Evolutionary conservation across 1,140 invertebrate species (phyloP).

Genomic region (Drosophila orosa): DNA sequence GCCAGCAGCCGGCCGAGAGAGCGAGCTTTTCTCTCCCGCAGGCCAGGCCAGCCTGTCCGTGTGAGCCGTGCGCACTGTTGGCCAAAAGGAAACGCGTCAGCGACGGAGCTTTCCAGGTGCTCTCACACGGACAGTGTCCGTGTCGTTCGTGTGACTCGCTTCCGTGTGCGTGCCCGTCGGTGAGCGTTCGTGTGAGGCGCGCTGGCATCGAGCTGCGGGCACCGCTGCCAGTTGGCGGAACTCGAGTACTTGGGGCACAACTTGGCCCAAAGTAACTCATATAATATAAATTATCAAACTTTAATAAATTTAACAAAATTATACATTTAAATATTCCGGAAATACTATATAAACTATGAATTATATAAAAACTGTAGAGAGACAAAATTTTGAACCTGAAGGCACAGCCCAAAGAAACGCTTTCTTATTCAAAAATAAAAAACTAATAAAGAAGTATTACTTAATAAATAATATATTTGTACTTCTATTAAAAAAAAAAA

Average conservation of each 20-base stretch:
- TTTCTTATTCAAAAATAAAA: not conserved
- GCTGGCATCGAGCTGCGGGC: slow-evolving; percentile 3
- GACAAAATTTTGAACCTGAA: not conserved
- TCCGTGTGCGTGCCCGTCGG: slow-evolving; percentile 44
- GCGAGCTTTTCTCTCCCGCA: slow-evolving; percentile 38
- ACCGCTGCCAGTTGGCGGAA: slow-evolving; percentile 19
- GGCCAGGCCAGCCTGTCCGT: slow-evolving; percentile 12
- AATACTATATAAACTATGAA: not conserved
- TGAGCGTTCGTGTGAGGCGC: slow-evolving; percentile 32
- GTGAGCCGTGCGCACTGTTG: slow-evolving; percentile 12
- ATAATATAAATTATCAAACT: not conserved
- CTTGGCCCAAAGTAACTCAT: slow-evolving; percentile 7
- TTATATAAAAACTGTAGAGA: not conserved
- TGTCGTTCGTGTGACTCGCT: slow-evolving; percentile 59
- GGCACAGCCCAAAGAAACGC: not conserved
- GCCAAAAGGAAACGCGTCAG: slow-evolving; percentile 60
- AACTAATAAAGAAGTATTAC: too few relatives aligned
- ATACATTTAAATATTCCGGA: not conserved
- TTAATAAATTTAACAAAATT: not conserved
- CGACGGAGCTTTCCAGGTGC: slow-evolving; percentile 46
- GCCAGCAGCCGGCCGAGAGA: slow-evolving; percentile 45
- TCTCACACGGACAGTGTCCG: slow-evolving; percentile 64
- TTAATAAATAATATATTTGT: not conserved
- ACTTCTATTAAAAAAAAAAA: not conserved
- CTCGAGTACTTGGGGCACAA: slow-evolving; percentile 52